Evolutionary conservation across 2,797 vertebrate species (phyloP), one percentile per base, ranked within the genome.

Genomic region (Onychomys arenicola): DNA sequence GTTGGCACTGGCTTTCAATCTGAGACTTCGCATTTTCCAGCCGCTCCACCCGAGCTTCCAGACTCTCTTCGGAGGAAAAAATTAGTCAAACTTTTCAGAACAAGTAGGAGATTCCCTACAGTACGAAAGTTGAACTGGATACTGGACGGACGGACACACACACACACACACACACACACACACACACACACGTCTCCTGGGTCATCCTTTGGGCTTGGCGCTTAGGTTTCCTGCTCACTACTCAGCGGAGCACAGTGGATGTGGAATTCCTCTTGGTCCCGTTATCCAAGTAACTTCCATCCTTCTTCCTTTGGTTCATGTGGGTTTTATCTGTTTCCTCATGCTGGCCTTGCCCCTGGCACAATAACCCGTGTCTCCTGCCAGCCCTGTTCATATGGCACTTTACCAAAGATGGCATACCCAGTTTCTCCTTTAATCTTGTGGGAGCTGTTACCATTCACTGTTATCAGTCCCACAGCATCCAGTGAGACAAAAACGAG

Each of bases 31-130:
- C 2, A 2, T 82, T 43, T 34, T 78, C 77, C 69, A 55, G 19
- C 55, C 21, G 52, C 40, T 55, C 75, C 32, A 32, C 40, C 34
- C 29, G 14, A 96, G 52, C 59, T 91, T 93, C 78, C 19, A 86
- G 34, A 63, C 83, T 95, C 93, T 85, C 61, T 90, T 80, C 49
- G 76, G 63, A 95, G 69, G 34, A 73, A 80, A 89, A 55, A 96
- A 76, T 91, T 82, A 81, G 59, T 84, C 89, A 96, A 80, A 87
- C 29, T 77, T 87, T 87, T 95, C 59, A 94, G 81, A 95, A 81
- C 32, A 75, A 93, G 59, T n/a, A 19, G 82, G 19, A 92, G 67
- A 49, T 43, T 81, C 63, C 25, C 52, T 75, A 29, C 71, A 77
- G 61, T 32, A 61, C 76, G 94, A 84, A 91, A 59, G 23, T 27